phyloP scores from a whole-genome alignment of 1,140 invertebrate species.

The Heterodera schachtii region DNA sequence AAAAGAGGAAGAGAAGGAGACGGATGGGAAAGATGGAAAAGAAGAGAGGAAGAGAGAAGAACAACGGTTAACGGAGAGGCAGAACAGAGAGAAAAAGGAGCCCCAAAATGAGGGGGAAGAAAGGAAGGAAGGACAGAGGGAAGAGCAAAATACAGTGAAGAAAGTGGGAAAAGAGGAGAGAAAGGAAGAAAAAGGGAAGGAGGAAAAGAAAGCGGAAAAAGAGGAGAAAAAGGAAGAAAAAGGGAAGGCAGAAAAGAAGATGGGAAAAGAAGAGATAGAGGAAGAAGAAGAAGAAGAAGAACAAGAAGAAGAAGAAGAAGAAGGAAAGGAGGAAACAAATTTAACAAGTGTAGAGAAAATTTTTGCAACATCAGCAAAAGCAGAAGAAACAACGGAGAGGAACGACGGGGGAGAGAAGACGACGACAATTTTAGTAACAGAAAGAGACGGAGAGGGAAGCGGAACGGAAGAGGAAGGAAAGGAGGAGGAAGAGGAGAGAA shows the following conservation, averaged over 20 bases:
- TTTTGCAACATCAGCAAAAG: background rate
- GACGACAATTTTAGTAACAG: background rate
- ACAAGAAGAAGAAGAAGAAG: background rate
- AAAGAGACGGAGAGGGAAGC: background rate
- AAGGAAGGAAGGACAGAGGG: no score
- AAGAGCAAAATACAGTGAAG: no score
- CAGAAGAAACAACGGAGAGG: conserved; percentile 1
- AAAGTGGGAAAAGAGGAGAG: background rate
- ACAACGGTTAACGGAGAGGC: no score
- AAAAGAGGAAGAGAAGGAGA: background rate
- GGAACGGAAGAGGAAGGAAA: background rate
- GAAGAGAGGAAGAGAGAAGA: background rate
- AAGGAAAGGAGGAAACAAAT: background rate
- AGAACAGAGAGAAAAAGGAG: no score
- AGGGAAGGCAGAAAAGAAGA: background rate
- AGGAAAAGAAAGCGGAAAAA: background rate
- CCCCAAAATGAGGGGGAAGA: no score
- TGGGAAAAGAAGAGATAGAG: background rate
- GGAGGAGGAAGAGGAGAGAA: background rate
- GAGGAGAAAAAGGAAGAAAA: background rate
- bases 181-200: background rate
- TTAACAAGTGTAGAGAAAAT: no score
- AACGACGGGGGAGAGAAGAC: background rate
- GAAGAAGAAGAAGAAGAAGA: background rate
- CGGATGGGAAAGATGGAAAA: background rate